Evolutionary conservation across 2,113 vertebrate species (phyloP), one percentile per base, ranked within the genome.

Genomic region (Tragelaphus strepsiceros): DNA sequence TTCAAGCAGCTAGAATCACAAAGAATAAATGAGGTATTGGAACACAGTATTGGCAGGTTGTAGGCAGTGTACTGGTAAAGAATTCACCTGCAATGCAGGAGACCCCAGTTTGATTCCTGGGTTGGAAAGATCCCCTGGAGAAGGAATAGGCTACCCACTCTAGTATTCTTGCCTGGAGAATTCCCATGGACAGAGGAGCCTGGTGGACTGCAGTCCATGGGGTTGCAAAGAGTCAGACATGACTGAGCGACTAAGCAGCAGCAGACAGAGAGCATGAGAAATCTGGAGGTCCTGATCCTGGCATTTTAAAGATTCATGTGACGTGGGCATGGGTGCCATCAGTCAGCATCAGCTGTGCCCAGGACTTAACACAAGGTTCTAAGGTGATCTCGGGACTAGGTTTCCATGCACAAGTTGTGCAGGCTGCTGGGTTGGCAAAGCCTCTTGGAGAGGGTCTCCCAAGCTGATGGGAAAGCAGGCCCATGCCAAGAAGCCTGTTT

Each of bases 1-100:
- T 96, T 92, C 64, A 54, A 59, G 89, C 19, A 85, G 77, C 81
- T 94, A 87, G 90, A 95, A 90, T 89, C 71, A 51, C 74, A 92
- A 43, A 77, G 93, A 54, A 96, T 82, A 92, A 88, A 59, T 80
- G 32, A 95, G 35, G 5, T 49, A 56, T 26, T 5, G 28, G 87
- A 28, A 54, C 71, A 91, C 49, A 58, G 58, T 88, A 87, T 46
- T 61, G 64, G 53, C 83, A 89, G n/a, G 67, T 80, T 39, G 32
- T 82, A 93, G 91, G 28, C 58, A 80, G 49, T 94, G 35, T 77
- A 39, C 19, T 74, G 67, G n/a, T 74, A 39, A 39, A 13, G 35
- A 74, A 74, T 74, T 22, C 67, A 39, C 67, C 67, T 74, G 67
- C 67, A 74, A 13, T 39, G 21, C 10, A 74, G 67, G 10, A 74